Base-by-base conservation (phyloP, 2,888 invertebrate species). In the Penaeus monodon region DNA sequence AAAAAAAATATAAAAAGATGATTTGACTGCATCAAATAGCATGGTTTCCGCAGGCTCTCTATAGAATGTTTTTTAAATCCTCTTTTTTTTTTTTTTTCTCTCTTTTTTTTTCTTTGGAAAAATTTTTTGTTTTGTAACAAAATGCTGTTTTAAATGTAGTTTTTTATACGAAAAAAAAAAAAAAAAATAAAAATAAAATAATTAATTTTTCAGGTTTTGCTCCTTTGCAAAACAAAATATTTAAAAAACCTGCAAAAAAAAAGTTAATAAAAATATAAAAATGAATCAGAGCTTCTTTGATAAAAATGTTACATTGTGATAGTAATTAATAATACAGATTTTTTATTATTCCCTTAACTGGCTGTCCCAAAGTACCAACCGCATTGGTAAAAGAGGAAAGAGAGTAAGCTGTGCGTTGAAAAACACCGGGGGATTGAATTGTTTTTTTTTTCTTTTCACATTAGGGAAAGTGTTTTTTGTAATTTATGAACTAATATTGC, bases 291-390 rank as follows among this genome's bases (percentile, higher is more conserved):
- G 81, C 66, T 73, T 24, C 49, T n/a, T n/a, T 82, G 77, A 77
- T 77, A 63, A 77, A 77, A 57, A 57, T 77, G 22, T 77, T 77
- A 49, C 77, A 27, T 77, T 77, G 77, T 77, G 77, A 77, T 77
- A 77, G 77, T 77, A 77, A 77, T 77, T 77, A 77, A n/a, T n/a
- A 27, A 57, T 77, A 77, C 77, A n/a, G 77, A 57, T 63, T 57
- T 63, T 57, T 63, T 73, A 33, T 22, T 22, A 27, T 22, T 33
- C 73, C 73, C 57, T 57, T 57, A 57, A n/a, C 57, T 77, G 76
- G 76, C 27, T 77, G 57, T 77, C 63, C 63, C 49, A 49, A 82
- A 14, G 73, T 70, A 57, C 57, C 73, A 70, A 70, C 38, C 44
- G 68, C 33, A 73, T 33, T 22, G 29, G 27, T n/a, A n/a, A 82